Conservation (phyloP, 2,113 vertebrate species). For the Psilopogon haemacephalus region DNA sequence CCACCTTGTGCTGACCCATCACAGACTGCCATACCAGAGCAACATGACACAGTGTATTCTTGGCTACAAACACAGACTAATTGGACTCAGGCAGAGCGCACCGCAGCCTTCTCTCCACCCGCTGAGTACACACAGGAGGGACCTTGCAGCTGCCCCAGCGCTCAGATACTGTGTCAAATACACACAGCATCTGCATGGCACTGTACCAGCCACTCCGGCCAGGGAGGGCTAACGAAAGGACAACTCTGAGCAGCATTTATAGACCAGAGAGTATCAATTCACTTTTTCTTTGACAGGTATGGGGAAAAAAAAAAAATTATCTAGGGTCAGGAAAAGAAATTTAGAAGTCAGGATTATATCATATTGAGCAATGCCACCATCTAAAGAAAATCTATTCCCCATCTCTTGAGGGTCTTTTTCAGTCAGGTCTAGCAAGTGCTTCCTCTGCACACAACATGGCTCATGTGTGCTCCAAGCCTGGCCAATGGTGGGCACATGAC, state of each 20-base stretch:
- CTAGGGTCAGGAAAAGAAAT: not conserved
- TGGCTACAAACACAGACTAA: not conserved
- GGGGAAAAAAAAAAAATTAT: not conserved
- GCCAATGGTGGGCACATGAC: fast-evolving
- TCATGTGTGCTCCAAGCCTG: not conserved
- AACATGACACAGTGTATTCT: not conserved
- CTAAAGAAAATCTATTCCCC: not conserved
- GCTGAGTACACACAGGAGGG: not conserved
- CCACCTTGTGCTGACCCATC: fast-evolving
- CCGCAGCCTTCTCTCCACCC: not conserved
- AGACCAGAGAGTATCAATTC: not conserved
- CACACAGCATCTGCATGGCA: not conserved
- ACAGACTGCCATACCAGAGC: not conserved
- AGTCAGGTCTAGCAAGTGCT: not conserved
- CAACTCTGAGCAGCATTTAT: not conserved
- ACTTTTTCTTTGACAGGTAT: not conserved
- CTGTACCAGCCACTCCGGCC: not conserved
- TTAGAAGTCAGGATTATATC: not conserved
- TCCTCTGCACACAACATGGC: not conserved
- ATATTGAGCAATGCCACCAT: not conserved
- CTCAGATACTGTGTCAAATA: not conserved
- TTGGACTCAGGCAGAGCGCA: not conserved
- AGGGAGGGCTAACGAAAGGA: not conserved
- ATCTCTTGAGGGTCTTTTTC: not conserved
- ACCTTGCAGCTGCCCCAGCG: fast-evolving